These are phyloP conservation scores for Drosophila algonquin DNA, from an alignment of 2,888 invertebrate genomes.

Conservation along the genomic window DNA sequence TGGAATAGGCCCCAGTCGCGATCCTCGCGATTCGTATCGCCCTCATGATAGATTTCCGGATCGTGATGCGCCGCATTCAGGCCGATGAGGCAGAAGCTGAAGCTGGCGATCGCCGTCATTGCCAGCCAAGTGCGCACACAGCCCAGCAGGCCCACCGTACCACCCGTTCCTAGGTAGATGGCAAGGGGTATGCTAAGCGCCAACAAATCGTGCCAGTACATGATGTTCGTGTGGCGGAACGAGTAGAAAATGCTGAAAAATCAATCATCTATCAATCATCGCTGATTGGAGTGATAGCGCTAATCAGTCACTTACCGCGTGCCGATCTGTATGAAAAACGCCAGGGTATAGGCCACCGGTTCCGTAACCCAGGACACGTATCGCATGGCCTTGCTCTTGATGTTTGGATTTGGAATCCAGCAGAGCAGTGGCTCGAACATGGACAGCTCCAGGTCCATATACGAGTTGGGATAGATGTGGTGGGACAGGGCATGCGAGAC, in stretches of 20 bases:
- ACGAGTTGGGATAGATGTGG: conserved; percentile 91
- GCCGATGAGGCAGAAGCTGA: conserved; percentile 87
- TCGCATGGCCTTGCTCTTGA: conserved; percentile 85
- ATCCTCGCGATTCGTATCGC: conserved; percentile 86
- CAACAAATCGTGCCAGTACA: conserved; percentile 84
- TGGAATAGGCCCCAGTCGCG: conserved; percentile 92
- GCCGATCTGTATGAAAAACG: conserved; percentile 74
- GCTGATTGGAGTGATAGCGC: conserved; percentile 4
- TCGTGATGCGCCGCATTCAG: conserved; percentile 92
- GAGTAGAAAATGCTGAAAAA: conserved; percentile 77
- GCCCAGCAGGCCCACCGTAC: conserved; percentile 56
- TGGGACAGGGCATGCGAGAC: conserved; percentile 91
- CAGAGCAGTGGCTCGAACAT: conserved; percentile 88
- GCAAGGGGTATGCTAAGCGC: conserved; percentile 83
- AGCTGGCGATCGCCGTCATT: conserved; percentile 86
- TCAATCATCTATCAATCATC: conserved; percentile 11
- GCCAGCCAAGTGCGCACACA: conserved; percentile 85
- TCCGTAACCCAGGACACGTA: conserved; percentile 85
- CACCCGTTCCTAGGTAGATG: conserved; percentile 83
- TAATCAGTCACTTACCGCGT: conserved; percentile 73
- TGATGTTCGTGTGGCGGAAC: conserved; percentile 70
- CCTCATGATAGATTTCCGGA: conserved; percentile 91
- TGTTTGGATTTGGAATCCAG: conserved; percentile 86
- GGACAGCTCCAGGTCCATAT: conserved; percentile 90
- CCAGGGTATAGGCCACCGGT: conserved; percentile 81